Evolutionary conservation across 2,888 invertebrate species (phyloP).

Genomic region (Deilephila elpenor): DNA sequence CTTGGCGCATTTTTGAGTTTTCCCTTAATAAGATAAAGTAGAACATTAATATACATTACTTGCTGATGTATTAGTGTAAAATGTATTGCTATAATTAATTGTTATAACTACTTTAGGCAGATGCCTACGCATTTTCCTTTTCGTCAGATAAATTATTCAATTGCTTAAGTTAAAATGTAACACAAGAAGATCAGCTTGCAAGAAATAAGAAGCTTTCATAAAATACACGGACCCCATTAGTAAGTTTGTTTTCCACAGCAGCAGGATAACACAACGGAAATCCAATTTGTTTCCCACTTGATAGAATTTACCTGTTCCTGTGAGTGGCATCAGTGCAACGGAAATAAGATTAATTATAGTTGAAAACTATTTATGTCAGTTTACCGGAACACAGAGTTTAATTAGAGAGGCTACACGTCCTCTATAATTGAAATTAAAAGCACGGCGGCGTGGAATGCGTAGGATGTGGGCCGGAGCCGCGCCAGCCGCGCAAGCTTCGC

Average conservation of each 20-base stretch:
- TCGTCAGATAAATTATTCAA: not conserved
- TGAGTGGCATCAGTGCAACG: conserved; percentile 40
- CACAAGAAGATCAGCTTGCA: not conserved
- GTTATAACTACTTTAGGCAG: too few species aligned
- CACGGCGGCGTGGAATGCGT: conserved; percentile 1
- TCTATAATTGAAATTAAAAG: conserved; percentile 15
- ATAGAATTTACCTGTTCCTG: conserved; percentile 51
- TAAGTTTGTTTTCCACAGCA: not conserved
- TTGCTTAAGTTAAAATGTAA: not conserved
- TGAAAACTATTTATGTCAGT: conserved; percentile 27
- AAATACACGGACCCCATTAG: not conserved
- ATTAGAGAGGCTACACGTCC: not conserved
- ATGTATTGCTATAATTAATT: too few species aligned
- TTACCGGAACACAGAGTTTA: not conserved
- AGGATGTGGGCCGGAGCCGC: not conserved
- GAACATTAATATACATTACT: too few species aligned
- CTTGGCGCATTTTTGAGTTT: not conserved
- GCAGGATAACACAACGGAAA: conserved; percentile 48
- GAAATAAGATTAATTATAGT: conserved; percentile 32
- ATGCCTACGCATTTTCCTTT: too few species aligned
- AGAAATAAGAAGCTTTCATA: not conserved
- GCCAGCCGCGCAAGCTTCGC: not conserved
- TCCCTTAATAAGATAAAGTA: too few species aligned
- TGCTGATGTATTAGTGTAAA: too few species aligned
- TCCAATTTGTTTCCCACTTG: conserved; percentile 59